Evolutionary conservation across 2,797 vertebrate species (phyloP).

Genomic region (Sebastes cheni): DNA sequence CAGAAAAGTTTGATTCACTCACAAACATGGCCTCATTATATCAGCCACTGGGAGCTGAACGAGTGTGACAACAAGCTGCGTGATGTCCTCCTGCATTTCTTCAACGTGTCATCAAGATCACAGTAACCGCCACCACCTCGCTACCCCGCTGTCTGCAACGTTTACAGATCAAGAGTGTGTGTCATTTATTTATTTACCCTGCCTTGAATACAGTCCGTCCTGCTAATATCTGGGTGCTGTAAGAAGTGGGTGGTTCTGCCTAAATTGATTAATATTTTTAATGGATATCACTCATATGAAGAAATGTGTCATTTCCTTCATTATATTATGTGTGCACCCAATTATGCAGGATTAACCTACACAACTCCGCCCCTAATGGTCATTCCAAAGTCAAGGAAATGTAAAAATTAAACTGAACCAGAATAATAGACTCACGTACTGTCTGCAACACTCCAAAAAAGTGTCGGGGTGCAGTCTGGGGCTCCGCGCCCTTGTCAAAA

Average conservation of each 20-base stretch:
- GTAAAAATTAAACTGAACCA: background rate
- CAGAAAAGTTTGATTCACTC: background rate
- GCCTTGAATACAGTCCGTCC: background rate
- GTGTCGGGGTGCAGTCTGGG: background rate
- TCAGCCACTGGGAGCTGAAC: background rate
- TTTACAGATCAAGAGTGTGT: background rate
- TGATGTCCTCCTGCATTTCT: conserved; percentile 7
- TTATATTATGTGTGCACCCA: background rate
- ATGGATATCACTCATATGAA: background rate
- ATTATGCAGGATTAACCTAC: background rate
- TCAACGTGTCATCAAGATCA: conserved; percentile 17
- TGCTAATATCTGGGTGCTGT: background rate
- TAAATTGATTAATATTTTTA: background rate
- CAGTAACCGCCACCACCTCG: background rate
- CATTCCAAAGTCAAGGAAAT: background rate
- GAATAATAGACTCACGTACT: background rate
- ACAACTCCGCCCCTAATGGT: background rate
- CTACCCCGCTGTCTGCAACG: background rate
- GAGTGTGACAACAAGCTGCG: background rate
- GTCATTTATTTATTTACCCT: background rate
- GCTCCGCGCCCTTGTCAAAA: background rate
- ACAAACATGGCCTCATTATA: conserved; percentile 12
- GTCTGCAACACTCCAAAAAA: background rate
- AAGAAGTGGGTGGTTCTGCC: background rate
- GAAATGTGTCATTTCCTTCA: background rate